Conservation (phyloP, 2,113 vertebrate genomes). For the Pholis gunnellus region DNA sequence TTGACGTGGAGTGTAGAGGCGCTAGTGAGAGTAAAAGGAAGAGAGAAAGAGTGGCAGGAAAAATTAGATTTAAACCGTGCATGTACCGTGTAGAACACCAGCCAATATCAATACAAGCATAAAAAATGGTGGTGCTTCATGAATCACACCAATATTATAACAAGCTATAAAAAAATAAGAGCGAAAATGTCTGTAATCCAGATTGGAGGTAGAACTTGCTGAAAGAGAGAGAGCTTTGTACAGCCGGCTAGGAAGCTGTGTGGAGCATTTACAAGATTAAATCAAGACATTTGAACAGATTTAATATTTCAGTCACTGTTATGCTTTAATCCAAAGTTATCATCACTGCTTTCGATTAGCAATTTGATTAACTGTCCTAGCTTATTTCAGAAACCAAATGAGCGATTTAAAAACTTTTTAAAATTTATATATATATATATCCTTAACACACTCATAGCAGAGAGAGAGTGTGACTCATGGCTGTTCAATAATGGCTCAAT, state of each 20-base stretch:
- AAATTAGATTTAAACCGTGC: slow-evolving; percentile 45
- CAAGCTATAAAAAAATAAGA: not conserved
- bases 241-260: not conserved
- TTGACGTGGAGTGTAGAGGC: slow-evolving; percentile 67
- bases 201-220: not conserved
- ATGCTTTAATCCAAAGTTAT: not conserved
- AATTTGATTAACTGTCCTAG: not conserved
- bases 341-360: not conserved
- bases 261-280: not conserved
- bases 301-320: slow-evolving; percentile 6
- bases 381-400: slow-evolving; percentile 1
- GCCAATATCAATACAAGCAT: slow-evolving; percentile 17
- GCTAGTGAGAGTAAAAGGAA: slow-evolving; percentile 41
- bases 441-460: slow-evolving; percentile 1
- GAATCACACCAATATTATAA: not conserved
- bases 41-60: slow-evolving; percentile 36
- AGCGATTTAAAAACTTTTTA: not conserved
- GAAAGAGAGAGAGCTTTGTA: not conserved
- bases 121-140: not conserved
- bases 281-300: not conserved
- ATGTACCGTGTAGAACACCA: slow-evolving; percentile 30
- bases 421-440: not conserved
- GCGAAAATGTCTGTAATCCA: not conserved
- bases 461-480: slow-evolving; percentile 25
- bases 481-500: slow-evolving; percentile 42